phyloP scores from a whole-genome alignment of 1,140 invertebrate genomes.

The Nomia melanderi region DNA sequence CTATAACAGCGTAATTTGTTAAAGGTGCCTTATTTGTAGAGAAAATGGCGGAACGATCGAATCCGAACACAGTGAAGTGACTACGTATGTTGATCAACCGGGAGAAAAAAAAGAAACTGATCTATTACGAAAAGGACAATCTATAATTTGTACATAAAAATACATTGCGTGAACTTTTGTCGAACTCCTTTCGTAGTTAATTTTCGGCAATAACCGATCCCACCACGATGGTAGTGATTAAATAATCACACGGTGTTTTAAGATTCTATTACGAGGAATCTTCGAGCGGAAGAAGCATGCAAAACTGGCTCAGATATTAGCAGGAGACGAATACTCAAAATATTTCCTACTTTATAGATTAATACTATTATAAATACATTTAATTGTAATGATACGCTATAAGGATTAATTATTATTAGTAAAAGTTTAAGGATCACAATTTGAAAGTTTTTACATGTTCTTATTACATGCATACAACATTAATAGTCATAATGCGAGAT shows the following conservation, averaged over 20 bases:
- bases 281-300: slow-evolving; percentile 49
- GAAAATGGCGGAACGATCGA: slow-evolving; percentile 64
- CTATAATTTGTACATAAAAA: slow-evolving; percentile 74
- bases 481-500: slow-evolving; percentile 66
- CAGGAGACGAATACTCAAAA: slow-evolving; percentile 76
- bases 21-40: slow-evolving; percentile 81
- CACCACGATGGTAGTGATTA: slow-evolving; percentile 37
- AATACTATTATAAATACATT: slow-evolving; percentile 70
- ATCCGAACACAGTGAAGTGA: slow-evolving; percentile 64
- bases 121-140: slow-evolving; percentile 70
- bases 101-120: slow-evolving; percentile 37
- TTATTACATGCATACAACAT: slow-evolving; percentile 69
- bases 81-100: slow-evolving; percentile 55
- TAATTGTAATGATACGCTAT: slow-evolving; percentile 63
- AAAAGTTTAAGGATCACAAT: slow-evolving; percentile 64
- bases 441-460: slow-evolving; percentile 80
- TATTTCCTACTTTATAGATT: slow-evolving; percentile 79
- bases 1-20: slow-evolving; percentile 78
- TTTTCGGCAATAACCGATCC: slow-evolving; percentile 66
- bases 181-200: slow-evolving; percentile 57
- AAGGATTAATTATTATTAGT: slow-evolving; percentile 59
- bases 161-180: slow-evolving; percentile 56
- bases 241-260: slow-evolving; percentile 43
- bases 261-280: slow-evolving; percentile 44
- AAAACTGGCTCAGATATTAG: slow-evolving; percentile 57